These are phyloP conservation scores for Myrmophylax atrothorax DNA, from an alignment of 2,113 vertebrate genomes.

Conservation along the genomic window DNA sequence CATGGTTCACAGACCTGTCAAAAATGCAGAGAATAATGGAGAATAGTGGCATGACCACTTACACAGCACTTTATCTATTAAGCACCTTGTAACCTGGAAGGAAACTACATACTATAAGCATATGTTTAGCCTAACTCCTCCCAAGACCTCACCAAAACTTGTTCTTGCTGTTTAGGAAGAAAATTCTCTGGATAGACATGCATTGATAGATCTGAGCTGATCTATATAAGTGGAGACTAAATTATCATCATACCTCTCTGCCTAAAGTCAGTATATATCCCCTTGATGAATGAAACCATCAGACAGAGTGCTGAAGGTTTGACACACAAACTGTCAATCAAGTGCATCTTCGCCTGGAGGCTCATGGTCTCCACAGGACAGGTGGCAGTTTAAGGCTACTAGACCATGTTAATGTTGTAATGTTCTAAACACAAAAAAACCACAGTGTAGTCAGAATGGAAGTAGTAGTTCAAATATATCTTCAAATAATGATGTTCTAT, in stretches of 20 bases:
- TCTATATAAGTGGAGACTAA: background rate
- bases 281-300: background rate
- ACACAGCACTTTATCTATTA: conserved; percentile 34
- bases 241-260: background rate
- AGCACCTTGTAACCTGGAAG: conserved; percentile 25
- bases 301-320: background rate
- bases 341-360: background rate
- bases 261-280: background rate
- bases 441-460: background rate
- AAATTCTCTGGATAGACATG: background rate
- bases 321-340: background rate
- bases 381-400: background rate
- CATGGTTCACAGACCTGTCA: background rate
- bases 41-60: background rate
- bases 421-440: background rate
- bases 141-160: background rate
- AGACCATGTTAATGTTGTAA: background rate
- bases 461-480: background rate
- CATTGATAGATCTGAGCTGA: background rate
- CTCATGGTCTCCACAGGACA: background rate
- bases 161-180: background rate
- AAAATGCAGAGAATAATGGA: background rate
- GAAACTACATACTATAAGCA: background rate
- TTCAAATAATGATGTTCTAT: background rate
- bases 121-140: background rate